Evolutionary conservation across 2,888 invertebrate genomes (phyloP).

Genomic region (Colletes collaris): DNA sequence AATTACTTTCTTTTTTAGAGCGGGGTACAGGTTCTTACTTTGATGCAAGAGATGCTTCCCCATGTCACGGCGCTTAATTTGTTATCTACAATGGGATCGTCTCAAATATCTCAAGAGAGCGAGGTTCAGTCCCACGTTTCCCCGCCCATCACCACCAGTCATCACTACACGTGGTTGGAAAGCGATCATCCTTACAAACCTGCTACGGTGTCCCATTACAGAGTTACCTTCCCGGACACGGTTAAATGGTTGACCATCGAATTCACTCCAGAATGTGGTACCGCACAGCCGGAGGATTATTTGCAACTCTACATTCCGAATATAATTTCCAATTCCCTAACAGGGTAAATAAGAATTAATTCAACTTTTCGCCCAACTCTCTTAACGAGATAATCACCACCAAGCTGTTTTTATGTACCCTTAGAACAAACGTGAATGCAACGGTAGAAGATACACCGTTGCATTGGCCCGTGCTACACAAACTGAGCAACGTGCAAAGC

Average conservation of each 20-base stretch:
- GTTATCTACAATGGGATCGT: constrained; percentile 83
- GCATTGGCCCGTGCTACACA: constrained; percentile 88
- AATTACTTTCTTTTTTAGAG: constrained; percentile 85
- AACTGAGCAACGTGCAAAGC: constrained; percentile 86
- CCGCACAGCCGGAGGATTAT: constrained; percentile 96
- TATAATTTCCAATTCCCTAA: constrained; percentile 56
- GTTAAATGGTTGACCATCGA: constrained; percentile 97
- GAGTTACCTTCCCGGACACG: constrained; percentile 93
- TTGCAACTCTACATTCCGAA: constrained; percentile 89
- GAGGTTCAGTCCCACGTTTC: constrained; percentile 76
- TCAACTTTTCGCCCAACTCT: not conserved
- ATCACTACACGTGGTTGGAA: constrained; percentile 96
- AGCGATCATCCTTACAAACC: constrained; percentile 98
- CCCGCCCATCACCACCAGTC: constrained; percentile 87
- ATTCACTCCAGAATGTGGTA: constrained; percentile 96
- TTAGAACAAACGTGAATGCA: constrained; percentile 61
- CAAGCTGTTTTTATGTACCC: constrained; percentile 30
- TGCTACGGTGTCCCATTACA: constrained; percentile 92
- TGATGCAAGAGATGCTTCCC: constrained; percentile 94
- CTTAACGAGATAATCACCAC: too few relatives aligned
- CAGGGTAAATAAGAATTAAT: constrained; percentile 66
- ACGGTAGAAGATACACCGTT: constrained; percentile 78
- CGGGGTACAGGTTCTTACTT: constrained; percentile 92
- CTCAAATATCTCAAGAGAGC: constrained; percentile 82
- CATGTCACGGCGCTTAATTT: constrained; percentile 94